Conservation (phyloP, 2,113 vertebrate species). For the Rafetus swinhoei region DNA sequence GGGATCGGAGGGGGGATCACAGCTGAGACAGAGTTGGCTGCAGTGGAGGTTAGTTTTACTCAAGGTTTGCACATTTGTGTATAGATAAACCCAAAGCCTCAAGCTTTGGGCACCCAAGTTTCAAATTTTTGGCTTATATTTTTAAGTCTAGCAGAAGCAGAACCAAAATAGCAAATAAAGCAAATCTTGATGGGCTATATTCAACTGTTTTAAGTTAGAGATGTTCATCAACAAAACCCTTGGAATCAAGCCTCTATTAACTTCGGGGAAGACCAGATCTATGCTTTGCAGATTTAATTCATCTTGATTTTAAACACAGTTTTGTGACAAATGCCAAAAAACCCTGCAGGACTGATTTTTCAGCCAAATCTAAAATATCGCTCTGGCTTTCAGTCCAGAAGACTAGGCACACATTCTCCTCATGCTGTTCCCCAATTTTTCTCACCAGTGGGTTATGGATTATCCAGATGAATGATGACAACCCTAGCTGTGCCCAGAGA, state of each 20-base stretch:
- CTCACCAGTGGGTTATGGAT: not conserved
- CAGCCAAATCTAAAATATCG: not conserved
- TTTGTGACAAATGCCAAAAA: slow-evolving; percentile 40
- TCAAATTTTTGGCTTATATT: not conserved
- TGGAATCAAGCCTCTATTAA: slow-evolving; percentile 37
- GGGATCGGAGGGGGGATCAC: too few relatives aligned
- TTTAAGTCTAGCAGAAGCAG: not conserved
- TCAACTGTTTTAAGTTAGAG: not conserved
- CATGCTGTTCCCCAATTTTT: not conserved
- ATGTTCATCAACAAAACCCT: not conserved
- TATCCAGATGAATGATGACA: not conserved
- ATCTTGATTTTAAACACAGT: slow-evolving; percentile 15
- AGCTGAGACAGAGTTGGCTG: too few relatives aligned
- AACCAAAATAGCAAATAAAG: not conserved
- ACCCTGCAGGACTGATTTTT: not conserved
- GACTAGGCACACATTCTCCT: not conserved
- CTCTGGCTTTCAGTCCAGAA: not conserved
- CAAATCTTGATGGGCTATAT: slow-evolving; percentile 12
- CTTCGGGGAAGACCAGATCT: slow-evolving; percentile 37
- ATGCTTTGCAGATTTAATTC: slow-evolving; percentile 39
- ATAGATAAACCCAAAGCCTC: not conserved
- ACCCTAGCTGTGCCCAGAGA: not conserved
- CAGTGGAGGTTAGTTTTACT: not conserved
- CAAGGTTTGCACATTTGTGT: not conserved
- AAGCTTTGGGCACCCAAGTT: not conserved